Evolutionary conservation across 1,140 invertebrate genomes (phyloP), one percentile per base, ranked within the genome.

Genomic region (Panulirus ornatus): DNA sequence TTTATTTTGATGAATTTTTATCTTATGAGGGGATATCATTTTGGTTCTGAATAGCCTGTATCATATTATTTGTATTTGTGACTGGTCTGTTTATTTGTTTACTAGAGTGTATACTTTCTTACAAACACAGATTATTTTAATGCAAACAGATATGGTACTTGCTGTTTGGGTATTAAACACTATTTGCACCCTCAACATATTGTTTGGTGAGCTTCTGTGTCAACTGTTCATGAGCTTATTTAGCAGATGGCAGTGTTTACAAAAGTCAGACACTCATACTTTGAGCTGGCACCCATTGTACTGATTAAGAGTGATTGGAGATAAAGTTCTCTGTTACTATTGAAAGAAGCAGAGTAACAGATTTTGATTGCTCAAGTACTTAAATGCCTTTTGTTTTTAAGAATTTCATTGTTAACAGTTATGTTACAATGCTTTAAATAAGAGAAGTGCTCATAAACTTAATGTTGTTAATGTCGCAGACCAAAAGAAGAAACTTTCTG

Each of bases 201-300:
- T 66, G 58, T 66, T 66, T 66, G 27, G 58, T 66, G 58, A 66
- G 58, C 58, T 66, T 66, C n/a, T 66, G n/a, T 66, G 58, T 66
- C 30, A 66, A 27, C n/a, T 66, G 58, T 66, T 66, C 30, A 66
- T 34, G 58, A 30, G 58, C 58, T 30, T 66, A 30, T 27, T n/a
- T n/a, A 30, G n/a, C 58, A 66, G n/a, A 66, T 66, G 58, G 58
- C 58, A 66, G 58, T 66, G 58, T 66, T 30, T 66, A 30, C 58
- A 27, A 30, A 66, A 22, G 1, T 8, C 30, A 8, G 30, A 27
- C 27, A 11, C 54, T 58, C 5, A 47, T n/a, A n/a, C 5, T 47
- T 47, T 11, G 44, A 47, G 44, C 44, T n/a, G 14, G 44, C 44
- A 47, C 44, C 44, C 5, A 47, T 11, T 47, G 44, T 47, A 47